Conservation (phyloP, 2,113 vertebrate species). For the Petaurus breviceps region DNA sequence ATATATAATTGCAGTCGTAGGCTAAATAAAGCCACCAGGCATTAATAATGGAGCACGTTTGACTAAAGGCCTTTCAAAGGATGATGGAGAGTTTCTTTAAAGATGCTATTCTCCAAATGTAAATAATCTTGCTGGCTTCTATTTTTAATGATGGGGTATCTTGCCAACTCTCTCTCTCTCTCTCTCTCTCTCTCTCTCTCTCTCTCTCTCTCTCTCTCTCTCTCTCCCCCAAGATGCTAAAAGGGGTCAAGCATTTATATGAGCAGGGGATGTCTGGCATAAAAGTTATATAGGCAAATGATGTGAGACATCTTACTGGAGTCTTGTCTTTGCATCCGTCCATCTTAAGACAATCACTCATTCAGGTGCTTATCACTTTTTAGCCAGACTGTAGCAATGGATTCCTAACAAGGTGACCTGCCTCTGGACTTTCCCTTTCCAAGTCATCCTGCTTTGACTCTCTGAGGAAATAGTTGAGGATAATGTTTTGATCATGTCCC, state of each 20-base stretch:
- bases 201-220: background rate
- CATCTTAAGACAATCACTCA: background rate
- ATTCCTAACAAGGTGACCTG: background rate
- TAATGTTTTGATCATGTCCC: background rate
- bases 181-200: conserved; percentile 26
- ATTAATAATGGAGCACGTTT: conserved; percentile 85
- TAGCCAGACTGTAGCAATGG: background rate
- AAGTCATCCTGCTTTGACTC: background rate
- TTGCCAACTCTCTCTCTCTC: conserved; percentile 56
- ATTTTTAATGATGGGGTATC: conserved; percentile 80
- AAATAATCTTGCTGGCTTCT: conserved; percentile 82
- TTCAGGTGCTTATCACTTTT: background rate
- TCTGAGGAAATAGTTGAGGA: background rate
- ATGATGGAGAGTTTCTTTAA: conserved; percentile 68
- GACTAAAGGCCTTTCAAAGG: conserved; percentile 74
- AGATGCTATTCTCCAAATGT: conserved; percentile 80
- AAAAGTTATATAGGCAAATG: background rate
- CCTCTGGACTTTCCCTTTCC: background rate
- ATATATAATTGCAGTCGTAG: conserved; percentile 89
- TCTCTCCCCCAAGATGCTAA: background rate
- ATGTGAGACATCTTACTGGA: background rate
- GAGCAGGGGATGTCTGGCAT: background rate
- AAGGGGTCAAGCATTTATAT: background rate
- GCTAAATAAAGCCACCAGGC: conserved; percentile 84
- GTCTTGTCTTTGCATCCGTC: background rate